Conservation (phyloP, 2,797 vertebrate genomes). For the Phrynocephalus guinanensis region DNA sequence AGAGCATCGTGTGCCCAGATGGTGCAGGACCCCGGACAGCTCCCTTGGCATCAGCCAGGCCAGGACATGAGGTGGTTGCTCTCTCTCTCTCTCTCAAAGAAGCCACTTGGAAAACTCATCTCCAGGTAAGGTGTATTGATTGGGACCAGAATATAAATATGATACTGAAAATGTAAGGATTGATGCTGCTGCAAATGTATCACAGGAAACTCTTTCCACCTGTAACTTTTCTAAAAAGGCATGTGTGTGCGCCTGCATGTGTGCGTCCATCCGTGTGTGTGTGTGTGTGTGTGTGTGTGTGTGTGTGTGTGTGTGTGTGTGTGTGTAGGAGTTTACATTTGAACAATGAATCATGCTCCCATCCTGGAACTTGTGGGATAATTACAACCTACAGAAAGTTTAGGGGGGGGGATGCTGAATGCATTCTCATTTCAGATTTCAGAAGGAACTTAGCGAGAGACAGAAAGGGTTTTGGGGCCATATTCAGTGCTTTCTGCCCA, state of each 20-base stretch:
- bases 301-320: too few relatives aligned
- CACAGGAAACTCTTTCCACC: not conserved
- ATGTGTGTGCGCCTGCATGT: too few relatives aligned
- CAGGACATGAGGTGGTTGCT: too few relatives aligned
- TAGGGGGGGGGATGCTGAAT: conserved; percentile 58
- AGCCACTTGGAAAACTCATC: not conserved
- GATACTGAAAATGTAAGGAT: not conserved
- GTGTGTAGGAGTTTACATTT: conserved; percentile 45
- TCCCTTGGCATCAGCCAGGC: too few relatives aligned
- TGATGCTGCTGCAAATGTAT: not conserved
- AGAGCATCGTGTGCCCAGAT: too few relatives aligned
- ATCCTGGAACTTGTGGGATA: conserved; percentile 75
- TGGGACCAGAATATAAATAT: not conserved
- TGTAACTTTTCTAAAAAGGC: not conserved
- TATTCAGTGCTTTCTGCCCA: conserved; percentile 47
- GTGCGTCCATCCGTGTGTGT: too few relatives aligned
- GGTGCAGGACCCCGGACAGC: too few relatives aligned
- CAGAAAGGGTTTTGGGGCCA: conserved; percentile 48
- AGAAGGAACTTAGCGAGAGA: conserved; percentile 54
- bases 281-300: not conserved
- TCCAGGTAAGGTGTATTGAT: not conserved
- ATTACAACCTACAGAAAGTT: conserved; percentile 73
- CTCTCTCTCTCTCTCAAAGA: not conserved
- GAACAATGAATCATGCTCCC: conserved; percentile 73
- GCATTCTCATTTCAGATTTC: conserved; percentile 66